phyloP scores from a whole-genome alignment of 2,113 vertebrate species.

The Platanista minor region DNA sequence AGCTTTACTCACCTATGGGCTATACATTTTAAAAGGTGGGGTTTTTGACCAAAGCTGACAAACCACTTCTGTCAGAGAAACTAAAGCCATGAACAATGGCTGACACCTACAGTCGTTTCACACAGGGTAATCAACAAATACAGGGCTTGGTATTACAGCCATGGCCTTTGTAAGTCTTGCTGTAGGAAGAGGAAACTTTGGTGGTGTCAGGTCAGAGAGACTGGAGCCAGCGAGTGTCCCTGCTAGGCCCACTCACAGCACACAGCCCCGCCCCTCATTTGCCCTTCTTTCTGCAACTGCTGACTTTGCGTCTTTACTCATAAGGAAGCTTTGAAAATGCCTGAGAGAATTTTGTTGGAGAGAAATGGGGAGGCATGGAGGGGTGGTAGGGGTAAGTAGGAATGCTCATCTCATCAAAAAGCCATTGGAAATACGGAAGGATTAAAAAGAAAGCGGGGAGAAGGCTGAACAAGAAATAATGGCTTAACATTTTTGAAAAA shows the following conservation, averaged over 20 bases:
- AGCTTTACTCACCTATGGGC: not conserved
- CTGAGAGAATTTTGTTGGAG: not conserved
- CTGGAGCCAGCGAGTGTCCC: no score
- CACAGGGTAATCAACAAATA: not conserved
- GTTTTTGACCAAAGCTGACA: not conserved
- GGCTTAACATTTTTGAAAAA: not conserved
- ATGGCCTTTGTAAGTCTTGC: not conserved
- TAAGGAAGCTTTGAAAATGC: not conserved
- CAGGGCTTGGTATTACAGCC: not conserved
- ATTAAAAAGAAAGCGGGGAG: not conserved
- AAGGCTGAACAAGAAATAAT: not conserved
- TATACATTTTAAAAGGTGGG: not conserved
- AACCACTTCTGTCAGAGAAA: not conserved
- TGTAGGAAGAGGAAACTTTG: not conserved
- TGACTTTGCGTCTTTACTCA: not conserved
- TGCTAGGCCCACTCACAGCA: not conserved
- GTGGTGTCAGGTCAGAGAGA: no score
- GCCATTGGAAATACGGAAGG: not conserved
- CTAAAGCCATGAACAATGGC: not conserved
- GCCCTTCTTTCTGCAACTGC: not conserved
- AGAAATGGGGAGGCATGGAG: not conserved
- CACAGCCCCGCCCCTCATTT: no score
- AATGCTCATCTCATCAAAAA: not conserved
- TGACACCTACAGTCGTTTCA: not conserved
- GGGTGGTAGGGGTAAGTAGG: not conserved